Evolutionary conservation across 92 coral and sea anemone genomes (phyloP).

Genomic region (Palythoa grandiflora): DNA sequence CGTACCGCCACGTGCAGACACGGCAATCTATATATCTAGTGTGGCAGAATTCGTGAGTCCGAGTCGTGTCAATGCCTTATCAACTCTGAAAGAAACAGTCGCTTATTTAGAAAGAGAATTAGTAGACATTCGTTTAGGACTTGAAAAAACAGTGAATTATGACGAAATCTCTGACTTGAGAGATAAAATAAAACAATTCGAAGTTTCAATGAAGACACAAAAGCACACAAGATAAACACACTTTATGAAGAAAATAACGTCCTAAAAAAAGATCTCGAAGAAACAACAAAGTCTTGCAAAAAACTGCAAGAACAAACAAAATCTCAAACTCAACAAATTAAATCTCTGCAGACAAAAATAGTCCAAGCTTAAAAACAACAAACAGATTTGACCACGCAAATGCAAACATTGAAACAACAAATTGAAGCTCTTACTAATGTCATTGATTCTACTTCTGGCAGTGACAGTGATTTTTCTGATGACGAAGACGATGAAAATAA

Average conservation of each 20-base stretch:
- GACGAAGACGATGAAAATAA: conserved; percentile 39
- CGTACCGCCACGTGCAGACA: conserved; percentile 38
- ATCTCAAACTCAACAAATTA: conserved; percentile 31
- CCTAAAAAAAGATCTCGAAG: conserved; percentile 35
- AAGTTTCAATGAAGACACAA: conserved; percentile 30
- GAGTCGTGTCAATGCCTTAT: conserved; percentile 13
- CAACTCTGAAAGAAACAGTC: conserved; percentile 28
- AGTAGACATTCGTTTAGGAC: conserved; percentile 33
- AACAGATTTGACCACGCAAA: conserved; percentile 30
- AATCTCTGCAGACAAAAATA: conserved; percentile 39
- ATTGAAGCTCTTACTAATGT: conserved; percentile 10
- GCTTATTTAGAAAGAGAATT: conserved; percentile 37
- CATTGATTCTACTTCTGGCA: background rate
- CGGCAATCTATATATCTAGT: conserved; percentile 31
- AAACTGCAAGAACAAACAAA: conserved; percentile 26
- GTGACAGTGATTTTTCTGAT: conserved; percentile 2
- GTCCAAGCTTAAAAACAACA: conserved; percentile 10
- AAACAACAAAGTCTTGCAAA: conserved; percentile 29
- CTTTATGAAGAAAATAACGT: conserved; percentile 32
- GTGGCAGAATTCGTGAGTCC: conserved; percentile 34
- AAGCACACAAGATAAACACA: conserved; percentile 14
- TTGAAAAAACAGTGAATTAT: conserved; percentile 35
- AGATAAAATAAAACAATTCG: conserved; percentile 32
- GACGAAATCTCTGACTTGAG: conserved; percentile 41
- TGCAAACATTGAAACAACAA: conserved; percentile 5